Evolutionary conservation across 2,113 vertebrate species (phyloP).

Genomic region (Recurvirostra avosetta): DNA sequence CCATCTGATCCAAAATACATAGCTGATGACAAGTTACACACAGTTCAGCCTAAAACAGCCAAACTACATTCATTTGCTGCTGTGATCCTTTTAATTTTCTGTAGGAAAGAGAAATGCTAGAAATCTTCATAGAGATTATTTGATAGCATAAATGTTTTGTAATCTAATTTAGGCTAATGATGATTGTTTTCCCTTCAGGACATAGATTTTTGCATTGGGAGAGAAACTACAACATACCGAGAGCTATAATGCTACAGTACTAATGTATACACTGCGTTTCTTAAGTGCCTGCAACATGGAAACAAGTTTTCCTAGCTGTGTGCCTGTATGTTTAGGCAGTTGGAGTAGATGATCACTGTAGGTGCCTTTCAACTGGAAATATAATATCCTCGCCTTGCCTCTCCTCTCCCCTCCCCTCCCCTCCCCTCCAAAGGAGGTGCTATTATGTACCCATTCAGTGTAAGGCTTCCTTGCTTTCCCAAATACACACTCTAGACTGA

Average conservation of each 20-base stretch:
- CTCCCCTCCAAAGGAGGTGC: background rate
- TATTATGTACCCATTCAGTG: background rate
- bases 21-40: background rate
- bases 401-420: background rate
- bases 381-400: background rate
- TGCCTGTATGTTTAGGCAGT: background rate
- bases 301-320: background rate
- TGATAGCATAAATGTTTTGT: background rate
- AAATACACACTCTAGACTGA: rapidly evolving
- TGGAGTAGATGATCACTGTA: background rate
- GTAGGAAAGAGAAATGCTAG: background rate
- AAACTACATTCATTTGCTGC: background rate
- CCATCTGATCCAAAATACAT: background rate
- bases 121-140: background rate
- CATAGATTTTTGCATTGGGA: background rate
- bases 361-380: background rate
- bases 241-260: background rate
- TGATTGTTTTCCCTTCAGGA: background rate
- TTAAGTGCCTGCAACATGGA: background rate
- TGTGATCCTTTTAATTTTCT: background rate
- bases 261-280: background rate
- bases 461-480: background rate
- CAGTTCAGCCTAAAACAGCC: background rate
- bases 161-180: background rate
- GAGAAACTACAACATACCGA: background rate